Percentiles rank a stretch among this genome's conserved stretches.
These are phyloP conservation scores for Pristionchus maxplancki DNA, from an alignment of 2,888 invertebrate genomes.

Conservation along the genomic window DNA sequence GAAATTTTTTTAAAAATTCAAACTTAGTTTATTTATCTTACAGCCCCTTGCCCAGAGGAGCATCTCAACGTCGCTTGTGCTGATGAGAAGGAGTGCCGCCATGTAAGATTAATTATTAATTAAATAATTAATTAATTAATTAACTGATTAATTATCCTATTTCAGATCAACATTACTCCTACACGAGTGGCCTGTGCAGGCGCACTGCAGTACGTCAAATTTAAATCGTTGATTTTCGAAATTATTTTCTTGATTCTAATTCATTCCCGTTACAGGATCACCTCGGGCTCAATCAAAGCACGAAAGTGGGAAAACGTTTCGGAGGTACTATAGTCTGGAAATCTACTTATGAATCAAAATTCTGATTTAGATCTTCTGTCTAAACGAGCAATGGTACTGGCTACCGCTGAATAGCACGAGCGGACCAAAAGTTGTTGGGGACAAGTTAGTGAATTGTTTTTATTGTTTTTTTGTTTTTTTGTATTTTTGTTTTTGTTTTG, in stretches of 20 bases:
- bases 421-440: neutral
- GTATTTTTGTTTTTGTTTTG: too few species aligned
- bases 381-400: neutral
- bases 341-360: too few species aligned
- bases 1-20: too few species aligned
- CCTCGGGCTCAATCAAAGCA: neutral
- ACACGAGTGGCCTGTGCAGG: neutral
- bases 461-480: too few species aligned
- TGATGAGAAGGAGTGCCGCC: too few species aligned
- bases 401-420: neutral
- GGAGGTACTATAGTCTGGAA: neutral
- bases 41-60: too few species aligned
- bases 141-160: neutral
- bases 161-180: neutral
- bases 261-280: neutral
- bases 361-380: neutral
- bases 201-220: neutral
- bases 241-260: neutral
- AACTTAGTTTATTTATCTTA: too few species aligned
- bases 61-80: too few species aligned
- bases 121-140: neutral
- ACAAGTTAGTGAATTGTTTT: neutral
- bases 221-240: neutral
- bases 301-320: neutral
- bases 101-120: neutral